Evolutionary conservation across 2,888 invertebrate species (phyloP).

Genomic region (Heliconius hortense): DNA sequence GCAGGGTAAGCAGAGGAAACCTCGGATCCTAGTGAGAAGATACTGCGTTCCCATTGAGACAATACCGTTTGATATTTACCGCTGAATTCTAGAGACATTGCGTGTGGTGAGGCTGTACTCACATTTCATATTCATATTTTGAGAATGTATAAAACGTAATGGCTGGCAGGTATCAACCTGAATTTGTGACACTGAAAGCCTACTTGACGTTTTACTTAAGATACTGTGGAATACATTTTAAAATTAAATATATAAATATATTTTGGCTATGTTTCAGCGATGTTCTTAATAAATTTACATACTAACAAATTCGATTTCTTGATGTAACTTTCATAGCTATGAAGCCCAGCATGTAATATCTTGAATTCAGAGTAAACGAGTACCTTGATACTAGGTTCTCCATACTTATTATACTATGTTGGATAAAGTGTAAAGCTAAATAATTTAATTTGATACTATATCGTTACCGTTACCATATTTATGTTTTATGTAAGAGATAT

Average conservation of each 20-base stretch:
- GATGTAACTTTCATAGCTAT: background rate
- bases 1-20: no score
- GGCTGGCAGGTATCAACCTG: background rate
- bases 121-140: no score
- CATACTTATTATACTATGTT: no score
- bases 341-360: no score
- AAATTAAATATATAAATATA: constrained; percentile 3
- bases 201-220: background rate
- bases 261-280: background rate
- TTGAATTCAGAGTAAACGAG: no score
- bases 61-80: no score
- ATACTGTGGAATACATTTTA: background rate
- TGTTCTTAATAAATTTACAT: background rate
- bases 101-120: no score
- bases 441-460: background rate
- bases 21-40: no score
- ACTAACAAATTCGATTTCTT: background rate
- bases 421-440: background rate
- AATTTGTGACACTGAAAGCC: constrained; percentile 12
- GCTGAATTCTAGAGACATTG: no score
- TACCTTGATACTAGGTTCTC: no score
- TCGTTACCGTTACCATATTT: background rate
- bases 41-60: no score
- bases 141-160: background rate
- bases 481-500: no score